Percentiles rank a stretch among this genome's conserved stretches.
phyloP scores from a whole-genome alignment of 2,888 invertebrate genomes.

The Lithosia quadra region DNA sequence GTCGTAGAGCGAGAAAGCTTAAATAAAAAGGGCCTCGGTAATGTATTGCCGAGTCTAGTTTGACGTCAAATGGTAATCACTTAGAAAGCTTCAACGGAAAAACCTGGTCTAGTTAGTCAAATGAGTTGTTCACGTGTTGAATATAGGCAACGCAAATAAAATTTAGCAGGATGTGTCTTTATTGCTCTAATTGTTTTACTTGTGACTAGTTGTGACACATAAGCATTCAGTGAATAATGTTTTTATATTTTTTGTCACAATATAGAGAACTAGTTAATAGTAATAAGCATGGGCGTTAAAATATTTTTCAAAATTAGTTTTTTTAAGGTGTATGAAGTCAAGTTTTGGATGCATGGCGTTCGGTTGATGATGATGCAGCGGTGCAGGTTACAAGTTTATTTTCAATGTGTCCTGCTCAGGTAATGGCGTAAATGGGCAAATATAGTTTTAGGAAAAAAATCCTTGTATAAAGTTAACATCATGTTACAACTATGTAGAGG shows the following conservation, averaged over 20 bases:
- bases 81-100: constrained; percentile 16
- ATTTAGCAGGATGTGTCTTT: neutral
- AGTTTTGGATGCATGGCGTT: too few species aligned
- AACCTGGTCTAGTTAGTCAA: neutral
- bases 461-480: neutral
- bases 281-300: too few species aligned
- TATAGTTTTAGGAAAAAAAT: neutral
- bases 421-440: neutral
- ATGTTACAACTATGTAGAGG: neutral
- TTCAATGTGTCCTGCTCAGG: too few species aligned
- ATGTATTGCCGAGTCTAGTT: constrained; percentile 16
- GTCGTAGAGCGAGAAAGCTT: constrained; percentile 26
- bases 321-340: too few species aligned
- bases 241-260: too few species aligned
- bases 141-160: neutral
- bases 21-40: constrained; percentile 30
- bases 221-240: too few species aligned
- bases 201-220: neutral
- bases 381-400: neutral
- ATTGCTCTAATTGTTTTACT: neutral
- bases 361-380: neutral
- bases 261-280: too few species aligned
- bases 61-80: constrained; percentile 43
- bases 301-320: too few species aligned
- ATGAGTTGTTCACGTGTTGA: neutral